Percentiles rank a stretch among this genome's conserved stretches.
Conservation (phyloP, 2,113 vertebrate species). For the Dendrocopos noguchii region DNA sequence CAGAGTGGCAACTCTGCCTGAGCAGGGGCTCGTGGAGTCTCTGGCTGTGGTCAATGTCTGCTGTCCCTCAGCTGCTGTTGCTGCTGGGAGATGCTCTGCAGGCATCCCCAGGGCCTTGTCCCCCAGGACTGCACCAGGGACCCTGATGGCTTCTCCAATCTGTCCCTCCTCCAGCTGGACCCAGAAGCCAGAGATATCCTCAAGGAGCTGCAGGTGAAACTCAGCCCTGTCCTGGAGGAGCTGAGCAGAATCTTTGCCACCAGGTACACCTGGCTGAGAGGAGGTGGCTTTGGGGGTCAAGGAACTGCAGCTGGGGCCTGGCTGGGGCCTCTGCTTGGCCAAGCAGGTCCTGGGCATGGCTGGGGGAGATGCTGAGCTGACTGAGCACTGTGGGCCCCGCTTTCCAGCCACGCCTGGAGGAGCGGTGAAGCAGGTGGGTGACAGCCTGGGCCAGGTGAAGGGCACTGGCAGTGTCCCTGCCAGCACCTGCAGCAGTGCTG, state of each 20-base stretch:
- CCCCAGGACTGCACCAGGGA: no score
- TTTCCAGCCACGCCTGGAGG: constrained; percentile 98
- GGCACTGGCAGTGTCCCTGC: constrained; percentile 93
- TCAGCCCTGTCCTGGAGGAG: no score
- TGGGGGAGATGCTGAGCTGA: background rate
- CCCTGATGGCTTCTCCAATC: no score
- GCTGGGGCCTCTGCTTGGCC: background rate
- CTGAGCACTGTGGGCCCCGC: constrained; percentile 32
- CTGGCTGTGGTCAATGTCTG: no score
- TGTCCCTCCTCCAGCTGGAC: no score
- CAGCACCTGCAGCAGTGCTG: constrained; percentile 95
- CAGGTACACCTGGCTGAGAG: constrained; percentile 76
- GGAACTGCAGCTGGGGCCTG: background rate
- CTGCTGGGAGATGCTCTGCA: no score
- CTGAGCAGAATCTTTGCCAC: constrained; percentile 94
- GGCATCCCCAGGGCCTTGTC: no score
- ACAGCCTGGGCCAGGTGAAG: constrained; percentile 97
- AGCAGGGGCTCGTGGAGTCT: no score
- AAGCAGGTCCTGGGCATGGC: fast-evolving
- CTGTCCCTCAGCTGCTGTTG: no score
- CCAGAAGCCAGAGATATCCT: no score
- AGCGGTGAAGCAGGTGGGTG: constrained; percentile 99
- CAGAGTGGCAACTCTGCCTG: no score
- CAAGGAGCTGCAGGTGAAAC: no score
- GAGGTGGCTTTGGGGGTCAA: fast-evolving